Evolutionary conservation across 2,797 vertebrate species (phyloP), one percentile per base, ranked within the genome.

Genomic region (Pseudotriccus pelzelni): DNA sequence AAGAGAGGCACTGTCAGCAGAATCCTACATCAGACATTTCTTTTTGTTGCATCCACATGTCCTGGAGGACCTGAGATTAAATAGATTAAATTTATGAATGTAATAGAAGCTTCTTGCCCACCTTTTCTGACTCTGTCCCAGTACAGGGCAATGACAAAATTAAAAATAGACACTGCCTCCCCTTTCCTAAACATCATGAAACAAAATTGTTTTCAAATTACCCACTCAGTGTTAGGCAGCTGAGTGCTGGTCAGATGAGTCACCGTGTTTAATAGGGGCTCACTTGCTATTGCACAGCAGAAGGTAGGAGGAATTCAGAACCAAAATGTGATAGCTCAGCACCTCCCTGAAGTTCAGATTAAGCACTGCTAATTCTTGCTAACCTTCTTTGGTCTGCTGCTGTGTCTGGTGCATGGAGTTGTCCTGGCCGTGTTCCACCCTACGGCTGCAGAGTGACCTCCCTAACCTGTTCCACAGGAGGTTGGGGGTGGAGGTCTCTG

Each of bases 181-280:
- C 1, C 24, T 47, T 58, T 25, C 6, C 14, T 37, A 62, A 9
- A 66, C 12, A 7, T 60, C 13, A 34, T 36, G n/a, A 68, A 77
- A 34, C 6, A 77, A 87, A 55, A 19, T 18, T 10, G 5, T 70
- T 63, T 94, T 94, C 24, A 56, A 68, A 72, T 76, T 39, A 86
- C 23, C 43, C 89, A 24, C 24, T 63, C 27, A 63, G 27, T 37
- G 14, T 47, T 78, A 50, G 27, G 41, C 28, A 84, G 36, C 32
- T 50, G 50, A 50, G 12, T 59, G 52, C 28, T 32, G 47, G 19
- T 28, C 37, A 41, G 44, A 30, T 60, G 44, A 37, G 27, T 75
- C n/a, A 53, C 8, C 1, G 20, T 1, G 14, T 90, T 69, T 66
- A 62, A 52, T 0, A 2, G n/a, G 16, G 10, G 2, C 41, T 4